Evolutionary conservation across 2,888 invertebrate genomes (phyloP).

Genomic region (Leptogaster cylindrica): DNA sequence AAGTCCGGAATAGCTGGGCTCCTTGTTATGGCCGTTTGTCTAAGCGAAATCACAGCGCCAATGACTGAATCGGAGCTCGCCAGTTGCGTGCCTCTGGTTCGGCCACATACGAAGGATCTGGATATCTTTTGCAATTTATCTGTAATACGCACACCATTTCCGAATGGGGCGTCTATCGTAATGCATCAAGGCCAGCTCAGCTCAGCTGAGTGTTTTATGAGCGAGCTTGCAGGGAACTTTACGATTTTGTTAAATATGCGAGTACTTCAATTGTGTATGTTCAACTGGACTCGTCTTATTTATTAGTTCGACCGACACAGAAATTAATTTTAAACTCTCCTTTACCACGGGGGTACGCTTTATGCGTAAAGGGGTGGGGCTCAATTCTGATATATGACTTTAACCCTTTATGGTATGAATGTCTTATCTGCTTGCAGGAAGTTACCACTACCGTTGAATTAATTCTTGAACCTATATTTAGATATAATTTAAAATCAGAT

Average conservation of each 20-base stretch:
- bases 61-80: slow-evolving; percentile 12
- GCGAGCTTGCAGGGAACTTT: slow-evolving; percentile 33
- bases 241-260: slow-evolving; percentile 25
- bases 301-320: slow-evolving; percentile 20
- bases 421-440: too few relatives aligned
- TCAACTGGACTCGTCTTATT: slow-evolving; percentile 15
- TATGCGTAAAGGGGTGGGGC: slow-evolving; percentile 24
- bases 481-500: too few relatives aligned
- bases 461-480: too few relatives aligned
- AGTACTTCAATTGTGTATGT: slow-evolving; percentile 8
- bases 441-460: too few relatives aligned
- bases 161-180: slow-evolving; percentile 43
- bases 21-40: slow-evolving; percentile 19
- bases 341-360: neutral
- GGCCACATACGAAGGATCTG: slow-evolving; percentile 27
- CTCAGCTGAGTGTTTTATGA: slow-evolving; percentile 32
- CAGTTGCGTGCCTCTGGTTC: slow-evolving; percentile 40
- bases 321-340: slow-evolving; percentile 35
- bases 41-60: slow-evolving; percentile 34
- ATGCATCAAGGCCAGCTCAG: slow-evolving; percentile 42
- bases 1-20: slow-evolving; percentile 21
- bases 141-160: slow-evolving; percentile 47
- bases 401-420: slow-evolving; percentile 20
- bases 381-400: slow-evolving; percentile 8
- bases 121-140: slow-evolving; percentile 47